Conservation (phyloP, 2,888 invertebrate species). For the Gasteruption jaculator region DNA sequence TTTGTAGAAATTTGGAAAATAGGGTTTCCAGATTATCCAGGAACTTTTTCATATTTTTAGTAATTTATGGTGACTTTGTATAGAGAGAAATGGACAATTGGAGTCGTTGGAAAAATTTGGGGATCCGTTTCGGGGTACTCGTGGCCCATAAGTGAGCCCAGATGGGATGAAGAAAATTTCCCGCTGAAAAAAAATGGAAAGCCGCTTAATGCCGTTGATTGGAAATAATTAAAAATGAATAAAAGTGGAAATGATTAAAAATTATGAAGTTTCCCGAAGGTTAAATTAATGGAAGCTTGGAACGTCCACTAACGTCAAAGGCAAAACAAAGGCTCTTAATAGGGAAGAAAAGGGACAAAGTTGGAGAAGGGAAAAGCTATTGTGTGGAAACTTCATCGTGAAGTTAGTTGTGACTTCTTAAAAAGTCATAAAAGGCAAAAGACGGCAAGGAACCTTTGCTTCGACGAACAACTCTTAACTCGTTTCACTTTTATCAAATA, state of each 20-base stretch:
- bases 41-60: no score
- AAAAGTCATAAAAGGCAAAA: slow-evolving; percentile 40
- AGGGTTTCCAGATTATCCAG: no score
- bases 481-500: no score
- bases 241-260: slow-evolving; percentile 15
- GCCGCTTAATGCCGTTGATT: slow-evolving; percentile 17
- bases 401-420: slow-evolving; percentile 42
- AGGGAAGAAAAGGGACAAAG: slow-evolving; percentile 19
- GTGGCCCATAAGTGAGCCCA: no score
- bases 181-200: neutral
- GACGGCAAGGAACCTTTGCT: no score
- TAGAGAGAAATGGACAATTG: no score
- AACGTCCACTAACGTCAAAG: slow-evolving; percentile 34
- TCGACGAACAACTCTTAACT: no score
- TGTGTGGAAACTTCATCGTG: slow-evolving; percentile 39
- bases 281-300: slow-evolving; percentile 36
- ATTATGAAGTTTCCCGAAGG: slow-evolving; percentile 32
- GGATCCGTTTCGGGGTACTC: no score
- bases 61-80: no score
- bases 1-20: no score
- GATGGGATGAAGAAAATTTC: slow-evolving; percentile 1
- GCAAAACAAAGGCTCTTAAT: slow-evolving; percentile 34
- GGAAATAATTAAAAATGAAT: no score
- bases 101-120: no score
- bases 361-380: slow-evolving; percentile 29